Percentiles rank a stretch among this genome's conserved stretches.
phyloP scores from a whole-genome alignment of 2,888 invertebrate species.

The Philaethria dido region DNA sequence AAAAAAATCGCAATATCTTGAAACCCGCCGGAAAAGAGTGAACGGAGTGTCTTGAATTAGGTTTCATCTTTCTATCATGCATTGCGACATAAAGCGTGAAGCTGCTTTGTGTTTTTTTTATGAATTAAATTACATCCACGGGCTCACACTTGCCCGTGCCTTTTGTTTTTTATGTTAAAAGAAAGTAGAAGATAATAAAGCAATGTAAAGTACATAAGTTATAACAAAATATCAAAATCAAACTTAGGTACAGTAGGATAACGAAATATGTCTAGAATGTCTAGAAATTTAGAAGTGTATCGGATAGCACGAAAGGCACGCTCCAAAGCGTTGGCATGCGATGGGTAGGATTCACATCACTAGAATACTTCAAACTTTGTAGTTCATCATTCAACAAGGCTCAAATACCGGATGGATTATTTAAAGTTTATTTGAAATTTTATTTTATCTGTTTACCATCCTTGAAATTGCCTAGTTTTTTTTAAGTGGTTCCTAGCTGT shows the following conservation, averaged over 20 bases:
- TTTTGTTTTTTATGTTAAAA: too few relatives aligned
- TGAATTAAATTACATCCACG: too few relatives aligned
- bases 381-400: conserved; percentile 5
- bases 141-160: too few relatives aligned
- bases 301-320: conserved; percentile 26
- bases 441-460: not conserved
- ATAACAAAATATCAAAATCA: not conserved
- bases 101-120: too few relatives aligned
- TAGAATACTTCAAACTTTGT: conserved; percentile 24
- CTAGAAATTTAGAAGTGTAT: conserved; percentile 17
- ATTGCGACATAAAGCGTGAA: too few relatives aligned
- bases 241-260: not conserved
- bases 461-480: not conserved
- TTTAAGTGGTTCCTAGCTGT: not conserved
- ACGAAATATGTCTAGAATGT: not conserved
- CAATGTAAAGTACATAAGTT: not conserved
- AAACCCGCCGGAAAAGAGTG: too few relatives aligned
- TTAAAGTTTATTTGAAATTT: conserved; percentile 7
- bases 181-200: not conserved
- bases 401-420: conserved; percentile 8
- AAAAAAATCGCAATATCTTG: too few relatives aligned
- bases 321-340: conserved; percentile 26
- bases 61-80: too few relatives aligned
- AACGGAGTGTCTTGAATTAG: too few relatives aligned
- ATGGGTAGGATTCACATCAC: conserved; percentile 26